Evolutionary conservation across 2,797 vertebrate genomes (phyloP).

Genomic region (Neostethus bicornis): DNA sequence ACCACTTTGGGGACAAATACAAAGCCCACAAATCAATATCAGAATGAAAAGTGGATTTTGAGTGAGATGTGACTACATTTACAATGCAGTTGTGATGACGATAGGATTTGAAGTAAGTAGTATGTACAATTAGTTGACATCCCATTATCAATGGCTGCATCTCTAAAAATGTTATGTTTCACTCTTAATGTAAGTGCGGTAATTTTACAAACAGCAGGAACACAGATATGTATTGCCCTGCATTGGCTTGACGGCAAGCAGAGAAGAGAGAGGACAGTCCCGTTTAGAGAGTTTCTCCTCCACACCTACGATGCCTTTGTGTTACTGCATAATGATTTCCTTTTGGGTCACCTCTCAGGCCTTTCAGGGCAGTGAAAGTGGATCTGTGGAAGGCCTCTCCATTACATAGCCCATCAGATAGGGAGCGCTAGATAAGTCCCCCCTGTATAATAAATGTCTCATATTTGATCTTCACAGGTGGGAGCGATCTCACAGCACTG

Average conservation of each 20-base stretch:
- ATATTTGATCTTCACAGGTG: constrained; percentile 84
- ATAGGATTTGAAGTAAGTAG: too few species aligned
- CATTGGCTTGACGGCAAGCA: constrained; percentile 32
- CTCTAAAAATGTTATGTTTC: too few species aligned
- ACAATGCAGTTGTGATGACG: too few species aligned
- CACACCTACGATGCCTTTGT: constrained; percentile 74
- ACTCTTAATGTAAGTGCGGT: too few species aligned
- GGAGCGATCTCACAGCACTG: constrained; percentile 71
- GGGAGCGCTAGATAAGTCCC: constrained; percentile 77
- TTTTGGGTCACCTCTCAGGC: constrained; percentile 80
- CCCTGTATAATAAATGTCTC: constrained; percentile 80
- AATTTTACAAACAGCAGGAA: constrained; percentile 22
- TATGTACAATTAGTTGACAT: too few species aligned
- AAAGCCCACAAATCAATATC: too few species aligned
- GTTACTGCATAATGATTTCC: constrained; percentile 80
- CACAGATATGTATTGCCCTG: constrained; percentile 23
- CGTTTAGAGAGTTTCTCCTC: constrained; percentile 66
- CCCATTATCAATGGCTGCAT: too few species aligned
- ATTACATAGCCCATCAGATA: constrained; percentile 83
- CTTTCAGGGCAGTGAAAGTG: constrained; percentile 82
- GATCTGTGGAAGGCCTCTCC: constrained; percentile 73
- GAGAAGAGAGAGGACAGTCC: constrained; percentile 51
- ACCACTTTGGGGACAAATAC: too few species aligned
- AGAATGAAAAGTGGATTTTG: too few species aligned
- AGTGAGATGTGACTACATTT: too few species aligned